phyloP scores from a whole-genome alignment of 2,113 vertebrate genomes.

The Cariama cristata region DNA sequence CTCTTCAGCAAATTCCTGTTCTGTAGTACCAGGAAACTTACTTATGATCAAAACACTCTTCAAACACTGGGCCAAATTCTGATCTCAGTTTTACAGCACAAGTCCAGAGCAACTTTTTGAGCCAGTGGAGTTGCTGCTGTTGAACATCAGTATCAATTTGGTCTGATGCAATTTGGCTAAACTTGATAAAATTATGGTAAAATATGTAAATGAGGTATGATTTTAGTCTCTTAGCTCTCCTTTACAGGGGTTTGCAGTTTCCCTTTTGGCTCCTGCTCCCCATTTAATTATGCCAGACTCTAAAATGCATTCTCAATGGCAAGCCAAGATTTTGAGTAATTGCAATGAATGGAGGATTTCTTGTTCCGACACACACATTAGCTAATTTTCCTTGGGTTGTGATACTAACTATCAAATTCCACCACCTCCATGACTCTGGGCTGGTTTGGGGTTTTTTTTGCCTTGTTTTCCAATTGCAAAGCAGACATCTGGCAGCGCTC shows the following conservation, averaged over 20 bases:
- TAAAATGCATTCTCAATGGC: not conserved
- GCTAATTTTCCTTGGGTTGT: conserved; percentile 58
- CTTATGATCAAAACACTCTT: not conserved
- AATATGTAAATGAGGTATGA: not conserved
- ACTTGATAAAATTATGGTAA: conserved; percentile 29
- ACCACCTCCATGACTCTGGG: not conserved
- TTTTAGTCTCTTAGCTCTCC: conserved; percentile 12
- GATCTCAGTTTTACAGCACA: not conserved
- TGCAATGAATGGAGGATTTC: conserved; percentile 41
- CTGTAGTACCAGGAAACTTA: not conserved
- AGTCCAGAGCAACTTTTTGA: not conserved
- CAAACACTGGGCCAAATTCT: not conserved
- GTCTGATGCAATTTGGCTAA: not conserved
- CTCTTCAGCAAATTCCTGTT: not conserved
- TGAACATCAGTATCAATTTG: not conserved
- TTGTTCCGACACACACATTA: conserved; percentile 48
- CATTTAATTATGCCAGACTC: conserved; percentile 17
- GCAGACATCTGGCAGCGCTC: conserved; percentile 59
- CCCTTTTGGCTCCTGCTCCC: conserved; percentile 22
- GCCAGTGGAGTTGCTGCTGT: not conserved
- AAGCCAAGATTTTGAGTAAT: conserved; percentile 67
- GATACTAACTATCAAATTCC: conserved; percentile 58
- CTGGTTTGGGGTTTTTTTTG: not conserved
- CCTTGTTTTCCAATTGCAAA: conserved; percentile 17
- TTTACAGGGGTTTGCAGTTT: conserved; percentile 13